Base-by-base conservation (phyloP, 1,140 invertebrate genomes). In the Triops cancriformis region DNA sequence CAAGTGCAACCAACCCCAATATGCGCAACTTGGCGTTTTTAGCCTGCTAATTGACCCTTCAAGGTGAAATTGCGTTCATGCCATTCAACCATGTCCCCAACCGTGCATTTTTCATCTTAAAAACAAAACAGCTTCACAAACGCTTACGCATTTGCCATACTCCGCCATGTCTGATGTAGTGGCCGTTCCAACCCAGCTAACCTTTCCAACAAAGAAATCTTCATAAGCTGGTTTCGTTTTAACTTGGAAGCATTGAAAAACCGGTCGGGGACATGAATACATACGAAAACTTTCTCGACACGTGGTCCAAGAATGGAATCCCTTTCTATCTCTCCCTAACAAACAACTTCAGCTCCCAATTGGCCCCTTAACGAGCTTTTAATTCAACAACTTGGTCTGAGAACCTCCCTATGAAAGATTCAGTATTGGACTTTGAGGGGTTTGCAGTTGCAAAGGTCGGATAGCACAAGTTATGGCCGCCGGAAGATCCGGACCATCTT, bases 21-120 rank as follows among this genome's bases (percentile, higher is more conserved):
- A 37, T 7, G 31, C 31, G 51, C 51, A 64, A 64, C 14, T n/a
- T 18, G 6, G 23, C 51, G 51, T 64, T 64, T 64, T 64, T n/a
- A 23, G 51, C 10, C 18, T 64, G 9, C 51, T 64, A 64, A 64
- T 64, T 64, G 51, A 64, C 51, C 51, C 51, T 64, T 64, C 51
- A 64, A 64, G 51, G 51, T 64, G 51, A 64, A 64, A 64, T 64
- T 64, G 51, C 51, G 51, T 23, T 64, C 51, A 64, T 64, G 51
- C 51, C 51, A 64, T 64, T 64, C 51, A 64, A 64, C 51, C 51
- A 23, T 64, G 31, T 37, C 31, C 31, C 18, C 51, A 64, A 64
- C 51, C 51, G 14, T 64, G 31, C 7, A 2, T 7, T 37, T 37
- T 37, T 4, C 31, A 37, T 7, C 31, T 37, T 37, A 37, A 37